Base-by-base conservation (phyloP, 2,113 vertebrate species). In the Argyrosomus japonicus region DNA sequence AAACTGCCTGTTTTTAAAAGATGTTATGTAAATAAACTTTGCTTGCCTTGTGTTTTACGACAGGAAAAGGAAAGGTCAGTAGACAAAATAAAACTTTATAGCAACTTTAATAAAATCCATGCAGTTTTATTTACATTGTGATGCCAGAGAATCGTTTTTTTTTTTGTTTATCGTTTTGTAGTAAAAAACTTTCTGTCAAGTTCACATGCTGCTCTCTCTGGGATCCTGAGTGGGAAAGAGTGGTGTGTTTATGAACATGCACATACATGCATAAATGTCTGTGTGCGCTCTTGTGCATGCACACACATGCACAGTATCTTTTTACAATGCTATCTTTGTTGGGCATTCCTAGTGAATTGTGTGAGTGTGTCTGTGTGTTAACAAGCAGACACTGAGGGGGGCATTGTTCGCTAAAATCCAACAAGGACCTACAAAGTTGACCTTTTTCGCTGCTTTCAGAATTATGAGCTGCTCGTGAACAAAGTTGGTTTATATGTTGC, bases 391-490 rank as follows among this genome's bases (percentile, higher is more conserved):
- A 89, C 91, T 94, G 87, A 94, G 87, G 91, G 80, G 80, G 67
- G 83, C 93, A 88, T 95, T 96, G 94, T 95, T 93, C 56, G 63
- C 84, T 78, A 63, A 90, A 63, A 87, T 87, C 91, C 87, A 82
- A 80, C 79, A 64, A 85, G 75, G 83, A 81, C 82, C 89, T 81
- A 87, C 81, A 76, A 75, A 83, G 83, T 72, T 84, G 88, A 91
- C 87, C 91, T 89, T 89, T 57, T 91, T 79, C 67, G 51, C 73
- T 86, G 86, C 88, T 15, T 76, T 69, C 71, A 77, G 85, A 83
- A 47, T 87, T 78, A 85, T 40, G 76, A 88, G 0, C 77, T 65
- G 76, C 71, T 47, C 0, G n/a, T 71, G 74, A 57, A 61, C 68
- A 84, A 74, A 85, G 87, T 87, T 88, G 32, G 63, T 85, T 73